A percentile compares a stretch with the other conserved stretches of the same genome.
Evolutionary conservation across 1,140 invertebrate genomes (phyloP).

Genomic region (Danaus melanippus): DNA sequence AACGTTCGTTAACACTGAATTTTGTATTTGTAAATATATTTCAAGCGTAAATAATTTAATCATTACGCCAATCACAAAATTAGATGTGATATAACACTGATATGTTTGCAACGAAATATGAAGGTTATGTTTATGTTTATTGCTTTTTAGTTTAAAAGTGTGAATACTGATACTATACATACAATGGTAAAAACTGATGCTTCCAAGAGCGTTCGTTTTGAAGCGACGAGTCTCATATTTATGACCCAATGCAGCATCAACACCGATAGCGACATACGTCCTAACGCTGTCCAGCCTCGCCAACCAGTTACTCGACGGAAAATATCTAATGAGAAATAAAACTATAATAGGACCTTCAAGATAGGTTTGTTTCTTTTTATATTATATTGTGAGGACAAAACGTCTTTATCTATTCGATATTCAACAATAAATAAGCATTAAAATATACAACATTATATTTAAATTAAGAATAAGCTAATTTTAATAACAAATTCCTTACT

Average conservation of each 20-base stretch:
- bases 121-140: not conserved
- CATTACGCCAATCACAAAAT: no score
- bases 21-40: no score
- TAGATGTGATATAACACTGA: no score
- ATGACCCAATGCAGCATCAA: conserved; percentile 38
- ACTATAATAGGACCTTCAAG: no score
- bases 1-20: no score
- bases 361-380: no score
- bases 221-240: conserved; percentile 24
- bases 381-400: no score
- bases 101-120: no score
- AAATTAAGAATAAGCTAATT: no score
- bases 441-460: no score
- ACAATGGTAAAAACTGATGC: conserved; percentile 30
- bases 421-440: no score
- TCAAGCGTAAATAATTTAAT: conserved; percentile 3
- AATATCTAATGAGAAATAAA: not conserved
- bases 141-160: not conserved
- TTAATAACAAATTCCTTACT: conserved; percentile 17
- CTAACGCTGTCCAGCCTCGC: conserved; percentile 32
- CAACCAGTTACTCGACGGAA: conserved; percentile 32
- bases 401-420: no score
- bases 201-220: conserved; percentile 17
- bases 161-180: conserved; percentile 9
- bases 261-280: conserved; percentile 39